Percentiles rank a stretch among this genome's conserved stretches.
Conservation (phyloP, 2,888 invertebrate genomes). For the Ophion ellenae region DNA sequence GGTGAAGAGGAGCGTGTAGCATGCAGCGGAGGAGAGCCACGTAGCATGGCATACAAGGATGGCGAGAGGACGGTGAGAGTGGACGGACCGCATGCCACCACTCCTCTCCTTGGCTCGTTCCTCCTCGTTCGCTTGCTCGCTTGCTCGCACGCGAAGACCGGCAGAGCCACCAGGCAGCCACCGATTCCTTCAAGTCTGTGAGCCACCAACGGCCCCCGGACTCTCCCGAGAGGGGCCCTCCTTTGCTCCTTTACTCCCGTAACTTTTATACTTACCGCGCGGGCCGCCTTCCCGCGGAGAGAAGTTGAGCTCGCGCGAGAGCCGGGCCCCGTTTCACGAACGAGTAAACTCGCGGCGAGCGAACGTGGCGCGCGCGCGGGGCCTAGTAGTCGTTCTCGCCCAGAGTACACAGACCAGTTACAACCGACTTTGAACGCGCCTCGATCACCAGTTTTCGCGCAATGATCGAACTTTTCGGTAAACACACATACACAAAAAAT, state of each 20-base stretch:
- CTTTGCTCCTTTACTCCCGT: constrained; percentile 75
- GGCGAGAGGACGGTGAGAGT: constrained; percentile 79
- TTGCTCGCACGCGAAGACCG: constrained; percentile 38
- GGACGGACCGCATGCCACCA: constrained; percentile 83
- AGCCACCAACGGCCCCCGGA: constrained; percentile 38
- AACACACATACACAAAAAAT: background rate
- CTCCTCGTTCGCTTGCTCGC: constrained; percentile 55
- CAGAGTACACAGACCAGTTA: constrained; percentile 3
- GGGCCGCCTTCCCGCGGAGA: constrained; percentile 68
- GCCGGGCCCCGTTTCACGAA: constrained; percentile 64
- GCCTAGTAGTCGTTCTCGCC: constrained; percentile 53
- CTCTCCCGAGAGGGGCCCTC: constrained; percentile 35
- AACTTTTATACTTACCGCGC: constrained; percentile 76
- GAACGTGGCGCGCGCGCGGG: constrained; percentile 65
- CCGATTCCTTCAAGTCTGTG: constrained; percentile 45
- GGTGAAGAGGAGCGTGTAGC: constrained; percentile 30
- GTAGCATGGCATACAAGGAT: constrained; percentile 36
- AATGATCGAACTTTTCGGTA: background rate
- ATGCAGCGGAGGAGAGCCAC: constrained; percentile 40
- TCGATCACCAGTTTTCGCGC: background rate
- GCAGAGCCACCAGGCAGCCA: constrained; percentile 32
- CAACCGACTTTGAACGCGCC: background rate
- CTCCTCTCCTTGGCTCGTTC: constrained; percentile 65
- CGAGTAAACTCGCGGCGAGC: constrained; percentile 66
- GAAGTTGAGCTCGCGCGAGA: constrained; percentile 54